Percentiles rank a stretch among this genome's conserved stretches.
phyloP scores from a whole-genome alignment of 2,113 vertebrate species.

The Plectropomus leopardus region DNA sequence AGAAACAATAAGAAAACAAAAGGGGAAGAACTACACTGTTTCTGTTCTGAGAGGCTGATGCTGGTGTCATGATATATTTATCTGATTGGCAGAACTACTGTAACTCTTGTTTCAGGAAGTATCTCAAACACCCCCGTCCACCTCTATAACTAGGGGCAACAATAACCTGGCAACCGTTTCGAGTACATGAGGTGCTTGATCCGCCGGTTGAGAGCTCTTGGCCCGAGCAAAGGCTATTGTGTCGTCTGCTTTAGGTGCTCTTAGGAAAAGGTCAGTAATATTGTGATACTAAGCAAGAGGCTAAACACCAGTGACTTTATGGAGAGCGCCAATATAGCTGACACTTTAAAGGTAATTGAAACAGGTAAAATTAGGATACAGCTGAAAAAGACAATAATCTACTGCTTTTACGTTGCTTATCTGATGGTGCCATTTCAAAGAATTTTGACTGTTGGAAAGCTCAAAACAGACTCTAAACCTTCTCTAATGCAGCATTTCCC shows the following conservation, averaged over 20 bases:
- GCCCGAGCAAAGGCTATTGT: conserved; percentile 65
- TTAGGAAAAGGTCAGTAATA: conserved; percentile 21
- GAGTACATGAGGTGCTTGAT: conserved; percentile 80
- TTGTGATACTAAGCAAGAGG: conserved; percentile 8
- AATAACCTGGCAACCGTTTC: conserved; percentile 90
- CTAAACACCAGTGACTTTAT: conserved; percentile 11
- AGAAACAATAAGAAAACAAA: conserved; percentile 37
- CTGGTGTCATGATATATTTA: conserved; percentile 45
- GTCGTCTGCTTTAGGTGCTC: conserved; percentile 41
- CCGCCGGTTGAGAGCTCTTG: conserved; percentile 75
- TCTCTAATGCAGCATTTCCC: neutral
- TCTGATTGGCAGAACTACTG: conserved; percentile 64
- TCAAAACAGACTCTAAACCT: neutral
- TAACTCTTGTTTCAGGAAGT: conserved; percentile 71
- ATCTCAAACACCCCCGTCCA: conserved; percentile 59
- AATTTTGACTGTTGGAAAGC: neutral
- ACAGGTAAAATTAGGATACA: neutral
- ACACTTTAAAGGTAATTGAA: neutral
- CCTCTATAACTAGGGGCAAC: conserved; percentile 85
- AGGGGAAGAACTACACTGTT: conserved; percentile 21
- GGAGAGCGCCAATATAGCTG: conserved; percentile 13
- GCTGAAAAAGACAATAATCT: neutral
- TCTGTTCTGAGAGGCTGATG: conserved; percentile 32
- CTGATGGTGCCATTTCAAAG: neutral
- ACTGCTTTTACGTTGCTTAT: neutral